A percentile compares a stretch with the other conserved stretches of the same genome.
Conservation (phyloP, 2,888 invertebrate species). For the Ochropacha duplaris region DNA sequence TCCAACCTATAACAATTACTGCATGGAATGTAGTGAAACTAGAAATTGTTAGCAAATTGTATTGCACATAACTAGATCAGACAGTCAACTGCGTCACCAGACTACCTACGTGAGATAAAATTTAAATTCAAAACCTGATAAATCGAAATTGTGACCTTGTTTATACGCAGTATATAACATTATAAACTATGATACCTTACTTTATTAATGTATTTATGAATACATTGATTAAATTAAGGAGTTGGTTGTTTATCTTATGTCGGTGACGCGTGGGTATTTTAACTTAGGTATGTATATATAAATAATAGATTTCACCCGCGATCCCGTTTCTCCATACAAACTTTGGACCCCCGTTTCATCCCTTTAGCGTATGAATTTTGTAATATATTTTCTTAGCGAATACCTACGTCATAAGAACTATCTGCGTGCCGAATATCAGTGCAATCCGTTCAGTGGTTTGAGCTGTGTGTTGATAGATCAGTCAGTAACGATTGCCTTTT, state of each 20-base stretch:
- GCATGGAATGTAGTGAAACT: constrained; percentile 68
- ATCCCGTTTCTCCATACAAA: too few relatives aligned
- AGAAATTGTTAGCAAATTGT: constrained; percentile 64
- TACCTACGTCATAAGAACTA: too few relatives aligned
- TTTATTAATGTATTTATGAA: not conserved
- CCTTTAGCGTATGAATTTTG: too few relatives aligned
- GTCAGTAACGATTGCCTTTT: too few relatives aligned
- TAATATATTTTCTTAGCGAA: too few relatives aligned
- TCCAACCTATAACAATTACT: constrained; percentile 62
- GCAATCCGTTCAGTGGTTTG: too few relatives aligned
- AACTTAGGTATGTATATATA: too few relatives aligned
- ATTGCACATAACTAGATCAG: constrained; percentile 49
- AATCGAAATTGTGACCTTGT: not conserved
- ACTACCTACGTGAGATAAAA: not conserved
- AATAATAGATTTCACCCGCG: too few relatives aligned
- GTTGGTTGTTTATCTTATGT: not conserved
- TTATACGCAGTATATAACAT: not conserved
- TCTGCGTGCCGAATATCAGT: too few relatives aligned
- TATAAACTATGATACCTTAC: not conserved
- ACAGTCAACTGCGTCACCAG: constrained; percentile 32
- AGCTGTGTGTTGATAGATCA: too few relatives aligned
- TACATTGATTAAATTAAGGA: not conserved
- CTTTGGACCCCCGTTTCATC: too few relatives aligned
- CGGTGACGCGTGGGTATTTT: too few relatives aligned
- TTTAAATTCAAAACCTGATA: not conserved